Evolutionary conservation across 2,113 vertebrate genomes (phyloP).

Genomic region (Neodontobutis hainanensis): DNA sequence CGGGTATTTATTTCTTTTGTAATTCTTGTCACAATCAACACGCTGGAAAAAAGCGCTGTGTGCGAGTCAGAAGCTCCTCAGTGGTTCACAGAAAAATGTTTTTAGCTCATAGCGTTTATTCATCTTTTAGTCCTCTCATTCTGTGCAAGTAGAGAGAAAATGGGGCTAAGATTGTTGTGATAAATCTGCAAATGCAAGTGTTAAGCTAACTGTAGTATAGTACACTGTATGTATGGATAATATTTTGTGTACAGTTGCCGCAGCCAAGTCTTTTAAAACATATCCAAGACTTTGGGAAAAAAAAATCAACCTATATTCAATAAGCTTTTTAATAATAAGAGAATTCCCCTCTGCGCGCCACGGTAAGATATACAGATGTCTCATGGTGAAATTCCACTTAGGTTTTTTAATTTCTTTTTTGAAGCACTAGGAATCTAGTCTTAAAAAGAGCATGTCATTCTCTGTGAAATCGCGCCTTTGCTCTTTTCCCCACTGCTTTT

Average conservation of each 20-base stretch:
- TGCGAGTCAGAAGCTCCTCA: constrained; percentile 19
- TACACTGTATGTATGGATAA: background rate
- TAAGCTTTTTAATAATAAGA: constrained; percentile 47
- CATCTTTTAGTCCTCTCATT: constrained; percentile 19
- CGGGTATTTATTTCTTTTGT: constrained; percentile 20
- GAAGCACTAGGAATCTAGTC: constrained; percentile 28
- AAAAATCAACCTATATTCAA: constrained; percentile 40
- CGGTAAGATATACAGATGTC: constrained; percentile 24
- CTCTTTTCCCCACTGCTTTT: constrained; percentile 46
- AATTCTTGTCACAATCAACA: constrained; percentile 32
- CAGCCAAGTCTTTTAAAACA: constrained; percentile 41
- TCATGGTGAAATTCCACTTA: constrained; percentile 34
- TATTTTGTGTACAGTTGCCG: background rate
- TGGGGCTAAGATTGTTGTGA: background rate
- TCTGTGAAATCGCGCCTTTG: constrained; percentile 58
- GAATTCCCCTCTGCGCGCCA: constrained; percentile 3
- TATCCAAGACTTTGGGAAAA: constrained; percentile 51
- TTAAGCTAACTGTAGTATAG: background rate
- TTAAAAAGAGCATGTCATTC: constrained; percentile 58
- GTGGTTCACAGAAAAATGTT: constrained; percentile 16
- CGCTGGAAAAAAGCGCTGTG: constrained; percentile 15
- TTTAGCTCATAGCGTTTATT: constrained; percentile 4
- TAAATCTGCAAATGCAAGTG: background rate
- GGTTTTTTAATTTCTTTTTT: constrained; percentile 24
- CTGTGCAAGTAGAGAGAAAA: constrained; percentile 6